phyloP scores from a whole-genome alignment of 2,113 vertebrate genomes.

The Alethe castanea region DNA sequence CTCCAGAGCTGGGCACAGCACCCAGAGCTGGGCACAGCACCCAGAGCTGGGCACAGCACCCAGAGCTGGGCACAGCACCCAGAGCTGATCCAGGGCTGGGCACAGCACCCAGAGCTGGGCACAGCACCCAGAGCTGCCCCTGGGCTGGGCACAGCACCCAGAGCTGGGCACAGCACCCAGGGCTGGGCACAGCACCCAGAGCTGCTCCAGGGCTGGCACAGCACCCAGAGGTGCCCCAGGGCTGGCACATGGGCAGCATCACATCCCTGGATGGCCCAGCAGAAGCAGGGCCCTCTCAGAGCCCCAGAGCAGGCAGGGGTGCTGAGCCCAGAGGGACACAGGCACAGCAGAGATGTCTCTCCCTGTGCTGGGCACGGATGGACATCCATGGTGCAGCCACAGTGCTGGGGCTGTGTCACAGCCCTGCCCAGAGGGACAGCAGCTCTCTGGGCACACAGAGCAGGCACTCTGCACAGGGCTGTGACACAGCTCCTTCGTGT shows the following conservation, averaged over 20 bases:
- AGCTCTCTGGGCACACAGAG: background rate
- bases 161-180: background rate
- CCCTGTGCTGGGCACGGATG: background rate
- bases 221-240: too few relatives aligned
- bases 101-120: background rate
- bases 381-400: fast-evolving
- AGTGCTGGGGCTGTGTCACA: background rate
- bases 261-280: background rate
- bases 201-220: background rate
- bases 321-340: background rate
- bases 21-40: background rate
- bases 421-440: background rate
- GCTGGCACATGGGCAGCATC: background rate
- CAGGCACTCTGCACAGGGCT: background rate
- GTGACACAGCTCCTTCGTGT: fast-evolving
- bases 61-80: too few relatives aligned
- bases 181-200: background rate
- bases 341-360: background rate
- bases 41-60: too few relatives aligned
- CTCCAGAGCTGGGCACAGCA: too few relatives aligned
- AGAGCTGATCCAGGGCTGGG: too few relatives aligned
- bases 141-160: background rate
- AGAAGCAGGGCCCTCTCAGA: background rate
- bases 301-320: background rate
- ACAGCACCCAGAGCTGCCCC: background rate